A percentile compares a stretch with the other conserved stretches of the same genome.
phyloP scores from a whole-genome alignment of 2,113 vertebrate genomes.

The Crotalus viridis region DNA sequence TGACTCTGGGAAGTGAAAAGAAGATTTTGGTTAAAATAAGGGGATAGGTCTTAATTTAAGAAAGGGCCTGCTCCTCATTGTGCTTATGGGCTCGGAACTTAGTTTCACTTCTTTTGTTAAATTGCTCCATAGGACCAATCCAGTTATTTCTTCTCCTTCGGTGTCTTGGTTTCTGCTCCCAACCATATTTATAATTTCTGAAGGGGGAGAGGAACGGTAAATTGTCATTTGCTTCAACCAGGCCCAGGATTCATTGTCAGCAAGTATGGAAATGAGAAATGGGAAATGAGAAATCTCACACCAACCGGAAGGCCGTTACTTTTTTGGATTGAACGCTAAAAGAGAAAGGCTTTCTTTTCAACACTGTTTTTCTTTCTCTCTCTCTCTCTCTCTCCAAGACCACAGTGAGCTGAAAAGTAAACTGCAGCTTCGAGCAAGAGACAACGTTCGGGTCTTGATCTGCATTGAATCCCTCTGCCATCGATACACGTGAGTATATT shows the following conservation, averaged over 20 bases:
- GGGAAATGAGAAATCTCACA: too few relatives aligned
- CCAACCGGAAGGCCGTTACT: not conserved
- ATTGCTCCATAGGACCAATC: too few relatives aligned
- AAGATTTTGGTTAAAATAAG: too few relatives aligned
- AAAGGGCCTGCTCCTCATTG: too few relatives aligned
- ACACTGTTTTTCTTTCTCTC: too few relatives aligned
- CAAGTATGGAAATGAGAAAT: too few relatives aligned
- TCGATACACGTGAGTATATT: conserved; percentile 81
- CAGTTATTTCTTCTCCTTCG: not conserved
- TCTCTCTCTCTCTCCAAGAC: conserved; percentile 67
- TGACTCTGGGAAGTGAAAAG: too few relatives aligned
- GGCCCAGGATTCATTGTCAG: not conserved
- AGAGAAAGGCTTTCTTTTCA: not conserved
- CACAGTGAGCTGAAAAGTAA: conserved; percentile 86
- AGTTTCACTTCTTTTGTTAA: too few relatives aligned
- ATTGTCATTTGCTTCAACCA: not conserved
- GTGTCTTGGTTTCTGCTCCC: not conserved
- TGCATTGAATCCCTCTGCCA: conserved; percentile 95
- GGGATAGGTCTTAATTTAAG: too few relatives aligned
- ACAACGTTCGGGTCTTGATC: conserved; percentile 84
- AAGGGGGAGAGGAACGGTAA: too few relatives aligned
- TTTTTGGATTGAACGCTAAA: not conserved
- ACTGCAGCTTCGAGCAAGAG: conserved; percentile 80
- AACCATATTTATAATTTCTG: too few relatives aligned
- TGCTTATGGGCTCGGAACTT: too few relatives aligned